These are phyloP conservation scores for Villa cingulata DNA, from an alignment of 2,888 invertebrate genomes.

Conservation along the genomic window DNA sequence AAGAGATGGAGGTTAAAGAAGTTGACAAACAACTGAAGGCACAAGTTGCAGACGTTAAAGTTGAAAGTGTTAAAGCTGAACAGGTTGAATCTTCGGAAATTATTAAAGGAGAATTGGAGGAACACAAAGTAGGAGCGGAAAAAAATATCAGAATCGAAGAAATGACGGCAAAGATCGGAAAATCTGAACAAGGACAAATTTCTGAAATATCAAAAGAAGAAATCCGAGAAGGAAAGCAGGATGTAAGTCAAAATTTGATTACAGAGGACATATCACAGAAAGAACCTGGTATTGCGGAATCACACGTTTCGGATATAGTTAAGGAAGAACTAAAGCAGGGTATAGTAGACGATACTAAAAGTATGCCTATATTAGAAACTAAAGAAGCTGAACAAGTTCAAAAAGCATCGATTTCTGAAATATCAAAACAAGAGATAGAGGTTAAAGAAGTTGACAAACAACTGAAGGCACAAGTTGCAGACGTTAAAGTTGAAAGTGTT, in stretches of 20 bases:
- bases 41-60: conserved; percentile 8
- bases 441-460: conserved; percentile 1
- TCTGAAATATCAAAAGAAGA: conserved; percentile 8
- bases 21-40: conserved; percentile 5
- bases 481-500: too few species aligned
- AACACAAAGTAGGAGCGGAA: conserved; percentile 14
- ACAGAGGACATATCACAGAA: not conserved
- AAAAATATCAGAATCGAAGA: conserved; percentile 16
- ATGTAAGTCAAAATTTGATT: conserved; percentile 5
- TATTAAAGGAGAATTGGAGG: conserved; percentile 8
- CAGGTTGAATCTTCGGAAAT: conserved; percentile 7
- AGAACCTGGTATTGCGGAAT: too few species aligned
- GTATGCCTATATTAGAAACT: too few species aligned
- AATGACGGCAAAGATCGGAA: conserved; percentile 5
- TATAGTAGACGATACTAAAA: not conserved
- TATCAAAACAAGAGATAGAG: conserved; percentile 4
- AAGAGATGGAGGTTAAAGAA: not conserved
- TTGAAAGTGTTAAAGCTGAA: not conserved
- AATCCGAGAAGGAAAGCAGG: not conserved
- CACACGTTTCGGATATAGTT: too few species aligned
- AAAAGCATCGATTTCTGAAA: too few species aligned
- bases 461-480: too few species aligned
- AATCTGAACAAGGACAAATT: conserved; percentile 8
- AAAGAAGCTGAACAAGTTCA: too few species aligned
- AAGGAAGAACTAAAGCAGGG: not conserved